Evolutionary conservation across 2,888 invertebrate genomes (phyloP).

Genomic region (Drosophila yooni): DNA sequence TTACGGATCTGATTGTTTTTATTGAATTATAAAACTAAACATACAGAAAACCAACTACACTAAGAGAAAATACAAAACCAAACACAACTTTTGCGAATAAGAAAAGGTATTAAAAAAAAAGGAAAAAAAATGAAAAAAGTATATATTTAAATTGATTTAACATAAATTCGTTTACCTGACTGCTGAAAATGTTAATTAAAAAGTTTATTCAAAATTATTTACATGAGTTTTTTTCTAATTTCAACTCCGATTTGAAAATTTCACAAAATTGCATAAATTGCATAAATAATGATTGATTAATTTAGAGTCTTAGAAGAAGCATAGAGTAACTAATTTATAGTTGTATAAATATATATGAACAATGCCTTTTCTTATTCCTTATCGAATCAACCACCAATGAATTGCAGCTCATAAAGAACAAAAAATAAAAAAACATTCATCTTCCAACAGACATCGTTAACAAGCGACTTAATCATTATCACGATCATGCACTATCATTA

Average conservation of each 20-base stretch:
- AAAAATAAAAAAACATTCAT: conserved; percentile 4
- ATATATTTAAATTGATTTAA: conserved; percentile 38
- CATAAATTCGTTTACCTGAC: conserved; percentile 36
- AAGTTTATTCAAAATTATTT: background rate
- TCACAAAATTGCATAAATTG: background rate
- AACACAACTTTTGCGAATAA: conserved; percentile 53
- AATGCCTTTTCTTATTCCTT: conserved; percentile 75
- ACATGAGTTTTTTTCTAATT: background rate
- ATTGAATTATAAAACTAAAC: conserved; percentile 30
- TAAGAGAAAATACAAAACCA: conserved; percentile 2
- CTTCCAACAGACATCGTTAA: conserved; percentile 1
- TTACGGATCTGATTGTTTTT: conserved; percentile 62
- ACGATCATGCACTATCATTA: conserved; percentile 12
- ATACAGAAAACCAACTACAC: conserved; percentile 18
- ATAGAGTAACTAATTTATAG: conserved; percentile 14
- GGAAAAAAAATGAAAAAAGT: background rate
- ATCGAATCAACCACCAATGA: conserved; percentile 41
- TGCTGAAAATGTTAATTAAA: background rate
- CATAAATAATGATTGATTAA: conserved; percentile 36
- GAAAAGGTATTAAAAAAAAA: conserved; percentile 67
- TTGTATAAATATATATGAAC: conserved; percentile 26
- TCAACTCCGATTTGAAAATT: conserved; percentile 14
- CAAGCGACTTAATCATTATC: conserved; percentile 27
- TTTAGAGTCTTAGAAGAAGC: conserved; percentile 3
- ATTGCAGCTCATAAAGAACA: conserved; percentile 13